These are phyloP conservation scores for Larimichthys crocea DNA, from an alignment of 2,113 vertebrate genomes.

Conservation along the genomic window DNA sequence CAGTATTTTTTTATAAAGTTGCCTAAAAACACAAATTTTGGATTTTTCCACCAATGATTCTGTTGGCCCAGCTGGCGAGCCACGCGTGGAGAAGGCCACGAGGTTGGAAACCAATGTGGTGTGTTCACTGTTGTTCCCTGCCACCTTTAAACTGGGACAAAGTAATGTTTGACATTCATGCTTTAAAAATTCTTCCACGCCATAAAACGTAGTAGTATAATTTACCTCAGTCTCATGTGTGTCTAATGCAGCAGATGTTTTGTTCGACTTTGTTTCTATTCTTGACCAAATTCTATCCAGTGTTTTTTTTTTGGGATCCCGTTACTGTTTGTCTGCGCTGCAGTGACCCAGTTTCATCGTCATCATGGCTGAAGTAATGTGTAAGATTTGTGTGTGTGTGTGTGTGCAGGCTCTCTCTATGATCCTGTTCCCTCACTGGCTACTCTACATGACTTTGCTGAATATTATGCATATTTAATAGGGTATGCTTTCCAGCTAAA, in stretches of 20 bases:
- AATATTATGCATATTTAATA: slow-evolving; percentile 70
- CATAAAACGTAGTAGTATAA: not conserved
- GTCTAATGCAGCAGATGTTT: not conserved
- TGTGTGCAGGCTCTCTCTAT: not conserved
- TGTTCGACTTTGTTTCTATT: slow-evolving; percentile 29
- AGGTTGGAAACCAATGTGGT: no score
- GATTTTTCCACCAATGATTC: no score
- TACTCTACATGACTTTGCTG: slow-evolving; percentile 38
- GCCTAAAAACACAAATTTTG: no score
- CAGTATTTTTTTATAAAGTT: no score
- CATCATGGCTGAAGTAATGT: slow-evolving; percentile 22
- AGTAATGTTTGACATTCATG: not conserved
- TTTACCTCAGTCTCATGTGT: not conserved
- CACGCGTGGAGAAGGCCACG: no score
- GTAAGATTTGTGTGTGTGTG: slow-evolving; percentile 13
- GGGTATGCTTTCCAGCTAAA: slow-evolving; percentile 58
- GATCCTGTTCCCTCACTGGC: slow-evolving; percentile 23
- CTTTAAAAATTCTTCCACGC: not conserved
- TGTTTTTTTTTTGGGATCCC: not conserved
- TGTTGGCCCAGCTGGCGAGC: no score
- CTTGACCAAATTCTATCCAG: slow-evolving; percentile 7
- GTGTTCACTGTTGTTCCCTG: no score
- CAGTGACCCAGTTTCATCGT: slow-evolving; percentile 49
- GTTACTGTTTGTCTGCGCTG: slow-evolving; percentile 35
- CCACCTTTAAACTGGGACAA: not conserved